Base-by-base conservation (phyloP, 2,113 vertebrate genomes). In the Passer domesticus region DNA sequence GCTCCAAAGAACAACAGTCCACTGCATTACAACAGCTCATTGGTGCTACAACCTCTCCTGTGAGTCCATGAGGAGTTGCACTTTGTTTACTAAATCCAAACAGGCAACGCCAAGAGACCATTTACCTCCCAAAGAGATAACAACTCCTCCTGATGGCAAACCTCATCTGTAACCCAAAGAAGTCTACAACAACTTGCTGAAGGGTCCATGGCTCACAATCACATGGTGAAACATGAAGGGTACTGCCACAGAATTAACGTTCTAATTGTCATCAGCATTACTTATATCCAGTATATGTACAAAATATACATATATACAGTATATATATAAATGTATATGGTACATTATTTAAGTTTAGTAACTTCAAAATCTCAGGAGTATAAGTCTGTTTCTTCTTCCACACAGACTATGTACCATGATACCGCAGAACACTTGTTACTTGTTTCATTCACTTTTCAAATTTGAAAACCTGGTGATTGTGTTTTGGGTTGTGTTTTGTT, bases 341-440 rank as follows among this genome's bases (percentile, higher is more conserved):
- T 16, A 43, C 12, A 35, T 20, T 3, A 73, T 10, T 75, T 76
- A 19, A 75, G 3, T 22, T 67, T 9, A 30, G 30, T 31, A 13
- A 78, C 43, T 30, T 63, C 37, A 77, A 74, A 77, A 70, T 15
- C 8, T 14, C 31, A 82, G 52, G 23, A 81, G 75, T 15, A 7
- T 3, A 35, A 1, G 1, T 13, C 14, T 49, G 76, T 4, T 70
- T 16, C 15, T 53, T 62, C 46, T 44, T 18, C 11, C 16, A 60
- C 15, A 24, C 0, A 35, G 10, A 9, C 52, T 41, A 69, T 10
- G 23, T 11, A 83, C 12, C 17, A 58, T 0, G 1, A 53, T 9
- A 8, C 13, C 67, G 39, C 4, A 46, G 11, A 83, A 74, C 20
- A n/a, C 4, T 53, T 41, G 8, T 37, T 88, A n/a, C 4, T 53